Evolutionary conservation across 2,797 vertebrate genomes (phyloP), one percentile per base, ranked within the genome.

Genomic region (Aphelocoma californica): DNA sequence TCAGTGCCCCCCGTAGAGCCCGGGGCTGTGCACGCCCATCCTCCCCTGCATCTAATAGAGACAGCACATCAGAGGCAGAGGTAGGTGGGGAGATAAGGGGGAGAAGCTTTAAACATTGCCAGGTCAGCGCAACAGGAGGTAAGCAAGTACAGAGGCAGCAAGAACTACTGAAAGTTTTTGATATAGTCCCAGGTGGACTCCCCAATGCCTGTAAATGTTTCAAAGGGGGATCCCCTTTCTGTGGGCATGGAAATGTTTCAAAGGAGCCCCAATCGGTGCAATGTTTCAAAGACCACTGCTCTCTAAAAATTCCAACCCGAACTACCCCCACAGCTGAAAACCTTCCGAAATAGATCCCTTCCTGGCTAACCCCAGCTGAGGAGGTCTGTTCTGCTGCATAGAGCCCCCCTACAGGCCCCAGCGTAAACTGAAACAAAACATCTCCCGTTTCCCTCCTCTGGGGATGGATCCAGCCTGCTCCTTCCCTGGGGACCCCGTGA

Each of bases 221-320:
- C 96, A 96, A 96, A 97, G 86, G 69, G 92, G 88, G 86, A 91
- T 89, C 75, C 80, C 92, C 89, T 61, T 79, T 94, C 91, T 67
- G 50, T n/a, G 50, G 51, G 42, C 74, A 95, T 58, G 60, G 70
- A 86, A 96, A 81, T 18, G 71, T 96, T 97, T 97, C 96, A 94
- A 97, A 97, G 83, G 75, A 93, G 79, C 83, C 56, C 90, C 62
- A 73, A 54, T 81, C 51, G 26, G 90, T 60, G 57, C 89, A 93
- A 84, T 34, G 77, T 84, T 97, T 97, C 96, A 92, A 96, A 97
- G 91, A 86, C 81, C 79, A 86, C 44, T 60, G 54, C 58, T 94
- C 72, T 79, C 79, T 80, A 86, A 90, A 90, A 89, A 88, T n/a
- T 86, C 75, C 79, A 91, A 60, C 60, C 50, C 0, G 2, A 86